Percentiles rank a stretch among this genome's conserved stretches.
Evolutionary conservation across 2,888 invertebrate species (phyloP).

Genomic region (Sarcophaga subvicina): DNA sequence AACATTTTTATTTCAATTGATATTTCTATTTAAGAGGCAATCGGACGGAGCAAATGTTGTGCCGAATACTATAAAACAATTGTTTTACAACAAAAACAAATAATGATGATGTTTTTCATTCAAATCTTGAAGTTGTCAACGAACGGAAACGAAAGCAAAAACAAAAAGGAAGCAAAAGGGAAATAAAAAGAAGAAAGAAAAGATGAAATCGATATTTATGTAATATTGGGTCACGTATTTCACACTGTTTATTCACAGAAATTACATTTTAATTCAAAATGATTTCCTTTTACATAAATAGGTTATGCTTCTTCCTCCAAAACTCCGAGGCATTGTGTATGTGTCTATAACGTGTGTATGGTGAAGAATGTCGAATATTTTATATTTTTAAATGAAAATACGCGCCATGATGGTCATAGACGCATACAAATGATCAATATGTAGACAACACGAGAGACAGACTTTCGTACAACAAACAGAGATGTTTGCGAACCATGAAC

Average conservation of each 20-base stretch:
- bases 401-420: too few relatives aligned
- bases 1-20: too few relatives aligned
- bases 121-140: neutral
- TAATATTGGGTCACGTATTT: slow-evolving; percentile 62
- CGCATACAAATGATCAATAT: too few relatives aligned
- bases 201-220: slow-evolving; percentile 44
- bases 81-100: neutral
- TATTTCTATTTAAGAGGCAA: too few relatives aligned
- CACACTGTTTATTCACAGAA: slow-evolving; percentile 53
- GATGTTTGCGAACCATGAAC: too few relatives aligned
- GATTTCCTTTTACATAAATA: slow-evolving; percentile 43
- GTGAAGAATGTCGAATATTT: too few relatives aligned
- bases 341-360: too few relatives aligned
- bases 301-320: neutral
- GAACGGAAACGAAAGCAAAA: neutral
- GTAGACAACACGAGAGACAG: too few relatives aligned
- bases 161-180: neutral
- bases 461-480: too few relatives aligned
- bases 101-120: slow-evolving; percentile 13
- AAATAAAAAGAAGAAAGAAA: neutral
- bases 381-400: too few relatives aligned
- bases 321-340: too few relatives aligned
- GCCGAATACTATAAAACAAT: slow-evolving; percentile 6
- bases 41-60: too few relatives aligned
- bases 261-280: slow-evolving; percentile 57